phyloP scores from a whole-genome alignment of 2,113 vertebrate species.

The Cercopithecus mona region DNA sequence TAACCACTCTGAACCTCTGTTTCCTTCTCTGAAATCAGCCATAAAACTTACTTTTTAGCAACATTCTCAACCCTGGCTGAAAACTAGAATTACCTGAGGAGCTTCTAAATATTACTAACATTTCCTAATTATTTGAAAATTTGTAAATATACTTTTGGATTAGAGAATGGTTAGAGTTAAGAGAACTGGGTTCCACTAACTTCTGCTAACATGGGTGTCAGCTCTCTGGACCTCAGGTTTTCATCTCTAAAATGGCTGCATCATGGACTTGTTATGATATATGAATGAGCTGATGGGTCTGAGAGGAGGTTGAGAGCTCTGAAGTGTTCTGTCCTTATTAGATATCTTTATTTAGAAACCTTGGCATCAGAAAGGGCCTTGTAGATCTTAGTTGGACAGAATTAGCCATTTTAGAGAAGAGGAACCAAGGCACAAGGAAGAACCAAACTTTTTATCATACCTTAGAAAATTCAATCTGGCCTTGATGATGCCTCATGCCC shows the following conservation, averaged over 20 bases:
- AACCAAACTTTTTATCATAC: neutral
- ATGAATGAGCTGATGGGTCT: rapidly evolving
- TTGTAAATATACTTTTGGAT: neutral
- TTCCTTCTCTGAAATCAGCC: neutral
- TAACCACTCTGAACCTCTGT: neutral
- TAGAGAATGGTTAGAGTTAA: neutral
- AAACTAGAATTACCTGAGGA: neutral
- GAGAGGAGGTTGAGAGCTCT: neutral
- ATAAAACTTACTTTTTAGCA: neutral
- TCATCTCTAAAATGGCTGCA: neutral
- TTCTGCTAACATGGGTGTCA: too few relatives aligned
- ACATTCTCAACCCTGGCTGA: neutral
- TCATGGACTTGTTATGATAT: neutral
- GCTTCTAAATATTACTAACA: neutral
- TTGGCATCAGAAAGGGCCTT: neutral
- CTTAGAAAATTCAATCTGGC: neutral
- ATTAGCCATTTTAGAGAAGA: neutral
- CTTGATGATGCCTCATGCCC: neutral
- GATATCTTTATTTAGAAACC: neutral
- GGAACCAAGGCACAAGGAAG: neutral
- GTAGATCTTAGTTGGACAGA: neutral
- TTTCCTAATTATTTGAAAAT: neutral
- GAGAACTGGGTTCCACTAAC: neutral
- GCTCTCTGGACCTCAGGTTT: neutral
- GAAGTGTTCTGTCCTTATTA: neutral